phyloP scores from a whole-genome alignment of 2,888 invertebrate genomes.

The Dysmachus trigonus region DNA sequence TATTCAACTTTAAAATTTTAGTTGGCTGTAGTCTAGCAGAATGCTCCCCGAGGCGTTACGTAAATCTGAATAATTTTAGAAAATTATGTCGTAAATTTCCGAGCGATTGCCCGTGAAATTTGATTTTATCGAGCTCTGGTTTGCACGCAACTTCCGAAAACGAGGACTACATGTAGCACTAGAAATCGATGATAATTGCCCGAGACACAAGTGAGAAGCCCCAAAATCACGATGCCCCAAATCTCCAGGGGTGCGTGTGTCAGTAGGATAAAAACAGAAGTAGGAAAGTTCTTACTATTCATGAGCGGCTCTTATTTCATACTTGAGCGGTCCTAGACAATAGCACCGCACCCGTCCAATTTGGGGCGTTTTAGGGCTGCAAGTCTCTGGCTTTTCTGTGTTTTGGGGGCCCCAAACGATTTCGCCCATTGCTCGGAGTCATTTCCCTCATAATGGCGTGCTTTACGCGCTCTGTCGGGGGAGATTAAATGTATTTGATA shows the following conservation, averaged over 20 bases:
- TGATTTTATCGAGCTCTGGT: neutral
- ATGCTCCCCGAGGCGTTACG: neutral
- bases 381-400: neutral
- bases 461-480: neutral
- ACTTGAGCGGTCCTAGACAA: neutral
- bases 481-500: neutral
- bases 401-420: neutral
- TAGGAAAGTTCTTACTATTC: neutral
- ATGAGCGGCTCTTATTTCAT: neutral
- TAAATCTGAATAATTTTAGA: neutral
- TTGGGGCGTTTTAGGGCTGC: neutral
- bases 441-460: neutral
- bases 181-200: constrained; percentile 14
- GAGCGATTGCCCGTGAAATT: constrained; percentile 2
- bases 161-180: neutral
- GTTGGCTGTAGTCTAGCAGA: neutral
- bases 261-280: neutral
- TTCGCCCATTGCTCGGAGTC: neutral
- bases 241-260: neutral
- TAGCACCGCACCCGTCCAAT: neutral
- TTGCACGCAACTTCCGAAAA: constrained; percentile 1
- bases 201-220: neutral
- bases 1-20: neutral
- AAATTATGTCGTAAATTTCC: constrained; percentile 10
- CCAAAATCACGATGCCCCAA: neutral